A percentile compares a stretch with the other conserved stretches of the same genome.
phyloP scores from a whole-genome alignment of 2,113 vertebrate species.

The Misgurnus mizolepis region DNA sequence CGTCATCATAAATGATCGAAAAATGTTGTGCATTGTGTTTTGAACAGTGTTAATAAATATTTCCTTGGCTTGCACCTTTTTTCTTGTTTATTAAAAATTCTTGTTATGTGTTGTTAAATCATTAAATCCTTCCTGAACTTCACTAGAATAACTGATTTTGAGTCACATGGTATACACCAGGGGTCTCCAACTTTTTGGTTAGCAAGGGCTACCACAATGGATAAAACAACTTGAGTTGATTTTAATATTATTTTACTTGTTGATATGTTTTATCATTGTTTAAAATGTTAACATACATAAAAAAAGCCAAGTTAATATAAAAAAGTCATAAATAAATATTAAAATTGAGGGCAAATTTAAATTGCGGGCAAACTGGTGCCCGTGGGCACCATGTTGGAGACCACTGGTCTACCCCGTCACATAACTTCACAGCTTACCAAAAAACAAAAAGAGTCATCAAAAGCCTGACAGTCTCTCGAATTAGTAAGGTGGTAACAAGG shows the following conservation, averaged over 20 bases:
- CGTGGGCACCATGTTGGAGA: too few relatives aligned
- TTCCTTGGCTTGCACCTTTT: conserved; percentile 40
- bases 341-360: too few relatives aligned
- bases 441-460: conserved; percentile 45
- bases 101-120: background rate
- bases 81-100: background rate
- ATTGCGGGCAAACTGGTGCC: too few relatives aligned
- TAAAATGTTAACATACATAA: too few relatives aligned
- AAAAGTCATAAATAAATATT: too few relatives aligned
- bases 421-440: background rate
- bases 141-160: background rate
- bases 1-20: conserved; percentile 47
- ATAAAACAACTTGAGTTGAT: too few relatives aligned
- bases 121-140: background rate
- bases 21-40: conserved; percentile 49
- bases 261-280: too few relatives aligned
- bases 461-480: conserved; percentile 50
- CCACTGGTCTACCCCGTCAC: background rate
- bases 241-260: too few relatives aligned
- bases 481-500: conserved; percentile 48
- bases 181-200: too few relatives aligned
- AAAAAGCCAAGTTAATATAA: too few relatives aligned
- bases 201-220: too few relatives aligned
- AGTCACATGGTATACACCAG: background rate
- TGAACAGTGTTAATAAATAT: conserved; percentile 66